These are phyloP conservation scores for Palloptera scutellata DNA, from an alignment of 2,888 invertebrate genomes.

Conservation along the genomic window DNA sequence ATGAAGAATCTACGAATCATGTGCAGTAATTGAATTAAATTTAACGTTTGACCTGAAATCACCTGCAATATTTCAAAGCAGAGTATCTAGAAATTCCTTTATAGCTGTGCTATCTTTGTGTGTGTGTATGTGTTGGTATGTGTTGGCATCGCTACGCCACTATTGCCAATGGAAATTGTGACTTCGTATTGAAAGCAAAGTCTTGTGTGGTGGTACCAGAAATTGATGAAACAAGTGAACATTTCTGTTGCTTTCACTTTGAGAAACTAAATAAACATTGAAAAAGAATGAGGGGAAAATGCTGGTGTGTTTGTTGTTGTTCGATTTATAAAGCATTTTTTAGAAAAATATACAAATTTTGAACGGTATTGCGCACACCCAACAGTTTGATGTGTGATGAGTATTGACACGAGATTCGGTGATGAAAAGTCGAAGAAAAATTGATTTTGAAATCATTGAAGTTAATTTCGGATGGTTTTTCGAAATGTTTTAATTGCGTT, in stretches of 20 bases:
- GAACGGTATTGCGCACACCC: neutral
- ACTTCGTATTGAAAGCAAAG: too few species aligned
- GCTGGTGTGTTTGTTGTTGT: too few species aligned
- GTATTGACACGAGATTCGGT: constrained; percentile 4
- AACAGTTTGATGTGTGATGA: constrained; percentile 6
- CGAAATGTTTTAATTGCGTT: too few species aligned
- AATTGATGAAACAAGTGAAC: neutral
- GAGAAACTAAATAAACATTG: neutral
- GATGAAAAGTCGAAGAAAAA: too few species aligned
- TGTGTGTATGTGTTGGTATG: constrained; percentile 6
- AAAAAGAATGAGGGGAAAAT: too few species aligned
- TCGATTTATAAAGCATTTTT: too few species aligned
- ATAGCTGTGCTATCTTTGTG: neutral
- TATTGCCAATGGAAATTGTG: too few species aligned
- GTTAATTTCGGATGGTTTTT: too few species aligned
- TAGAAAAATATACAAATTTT: too few species aligned
- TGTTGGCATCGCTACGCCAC: too few species aligned
- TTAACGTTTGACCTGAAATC: constrained; percentile 52
- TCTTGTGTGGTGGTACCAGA: too few species aligned
- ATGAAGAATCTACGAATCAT: constrained; percentile 16
- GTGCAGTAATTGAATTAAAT: constrained; percentile 33
- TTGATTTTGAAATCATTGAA: too few species aligned
- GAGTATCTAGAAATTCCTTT: constrained; percentile 15
- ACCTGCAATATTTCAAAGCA: constrained; percentile 47
- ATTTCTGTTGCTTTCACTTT: neutral